A percentile compares a stretch with the other conserved stretches of the same genome.
Evolutionary conservation across 2,113 vertebrate genomes (phyloP).

Genomic region (Malaclemys terrapin): DNA sequence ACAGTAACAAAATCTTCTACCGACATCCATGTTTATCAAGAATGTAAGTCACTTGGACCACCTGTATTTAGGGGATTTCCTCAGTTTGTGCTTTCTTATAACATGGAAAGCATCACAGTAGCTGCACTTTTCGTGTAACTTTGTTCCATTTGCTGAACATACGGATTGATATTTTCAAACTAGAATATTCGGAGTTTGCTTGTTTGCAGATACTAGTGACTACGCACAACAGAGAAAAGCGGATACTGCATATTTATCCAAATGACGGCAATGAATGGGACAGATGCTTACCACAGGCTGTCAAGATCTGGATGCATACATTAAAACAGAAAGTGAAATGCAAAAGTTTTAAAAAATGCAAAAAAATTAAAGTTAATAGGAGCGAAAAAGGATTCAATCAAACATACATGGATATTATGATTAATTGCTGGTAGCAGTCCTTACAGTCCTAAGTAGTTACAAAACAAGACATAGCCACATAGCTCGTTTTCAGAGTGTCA

Average conservation of each 20-base stretch:
- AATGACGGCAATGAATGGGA: conserved; percentile 76
- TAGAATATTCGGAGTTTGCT: not conserved
- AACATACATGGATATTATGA: conserved; percentile 66
- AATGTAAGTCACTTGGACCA: conserved; percentile 29
- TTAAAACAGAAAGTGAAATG: conserved; percentile 85
- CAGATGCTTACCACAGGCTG: conserved; percentile 83
- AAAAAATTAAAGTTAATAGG: conserved; percentile 73
- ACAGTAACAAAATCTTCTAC: conserved; percentile 31
- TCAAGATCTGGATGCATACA: conserved; percentile 83
- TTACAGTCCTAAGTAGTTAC: conserved; percentile 54
- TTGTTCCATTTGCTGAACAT: not conserved
- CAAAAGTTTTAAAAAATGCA: conserved; percentile 72
- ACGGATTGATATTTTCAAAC: conserved; percentile 15
- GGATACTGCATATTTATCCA: conserved; percentile 66
- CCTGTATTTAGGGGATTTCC: conserved; percentile 29
- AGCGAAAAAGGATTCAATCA: conserved; percentile 65
- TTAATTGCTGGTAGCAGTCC: conserved; percentile 69
- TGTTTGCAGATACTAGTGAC: conserved; percentile 33
- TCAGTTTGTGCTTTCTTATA: conserved; percentile 51
- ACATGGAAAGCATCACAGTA: not conserved
- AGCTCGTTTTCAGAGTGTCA: not conserved
- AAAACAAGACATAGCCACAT: conserved; percentile 51
- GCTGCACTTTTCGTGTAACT: not conserved
- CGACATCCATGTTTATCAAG: conserved; percentile 36
- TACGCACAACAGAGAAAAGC: conserved; percentile 66